These are phyloP conservation scores for Zosterops pallidus DNA, from an alignment of 2,113 vertebrate species.

Conservation along the genomic window DNA sequence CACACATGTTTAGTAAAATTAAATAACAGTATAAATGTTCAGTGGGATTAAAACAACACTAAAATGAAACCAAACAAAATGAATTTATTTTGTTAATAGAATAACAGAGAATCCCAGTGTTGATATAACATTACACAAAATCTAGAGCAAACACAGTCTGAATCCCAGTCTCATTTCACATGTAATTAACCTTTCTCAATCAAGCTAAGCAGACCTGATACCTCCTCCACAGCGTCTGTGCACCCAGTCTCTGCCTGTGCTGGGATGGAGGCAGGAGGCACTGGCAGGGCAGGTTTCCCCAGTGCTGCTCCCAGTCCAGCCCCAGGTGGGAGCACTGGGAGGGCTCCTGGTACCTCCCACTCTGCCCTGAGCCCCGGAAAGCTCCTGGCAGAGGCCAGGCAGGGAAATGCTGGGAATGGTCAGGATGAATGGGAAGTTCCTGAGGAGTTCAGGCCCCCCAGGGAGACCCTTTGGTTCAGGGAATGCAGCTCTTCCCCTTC, in stretches of 20 bases:
- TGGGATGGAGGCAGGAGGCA: background rate
- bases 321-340: background rate
- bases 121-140: conserved; percentile 82
- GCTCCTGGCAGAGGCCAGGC: rapidly evolving
- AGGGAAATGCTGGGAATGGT: background rate
- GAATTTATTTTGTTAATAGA: conserved; percentile 84
- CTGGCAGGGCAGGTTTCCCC: background rate
- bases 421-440: background rate
- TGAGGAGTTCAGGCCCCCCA: background rate
- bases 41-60: conserved; percentile 80
- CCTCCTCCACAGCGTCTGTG: conserved; percentile 58
- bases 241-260: background rate
- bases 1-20: conserved; percentile 80
- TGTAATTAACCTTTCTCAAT: conserved; percentile 86
- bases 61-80: conserved; percentile 84
- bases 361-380: background rate
- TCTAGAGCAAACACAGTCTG: conserved; percentile 80
- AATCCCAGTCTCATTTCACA: conserved; percentile 83
- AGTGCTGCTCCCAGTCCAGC: background rate
- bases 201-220: conserved; percentile 74
- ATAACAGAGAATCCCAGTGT: conserved; percentile 80
- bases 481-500: background rate
- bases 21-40: conserved; percentile 81
- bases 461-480: background rate
- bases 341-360: rapidly evolving